Evolutionary conservation across 2,888 invertebrate species (phyloP), one percentile per base, ranked within the genome.

Genomic region (Unio delphinus): DNA sequence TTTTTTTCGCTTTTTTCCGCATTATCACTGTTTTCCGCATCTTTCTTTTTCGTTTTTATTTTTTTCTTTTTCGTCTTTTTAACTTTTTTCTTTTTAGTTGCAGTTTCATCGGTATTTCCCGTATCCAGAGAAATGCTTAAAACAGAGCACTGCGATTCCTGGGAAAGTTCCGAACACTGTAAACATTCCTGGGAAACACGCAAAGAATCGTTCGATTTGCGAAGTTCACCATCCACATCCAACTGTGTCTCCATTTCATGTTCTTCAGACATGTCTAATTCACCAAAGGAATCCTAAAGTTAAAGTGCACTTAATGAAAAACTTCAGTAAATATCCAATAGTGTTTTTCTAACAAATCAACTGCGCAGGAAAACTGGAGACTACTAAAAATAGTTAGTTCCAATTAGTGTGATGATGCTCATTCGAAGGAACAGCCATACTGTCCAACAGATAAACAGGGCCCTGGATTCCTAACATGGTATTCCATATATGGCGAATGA

Each of bases 401-500:
- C 59, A 59, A 26, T 64, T 77, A 59, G 79, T 65, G 79, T 80
- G 82, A 69, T 58, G 74, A 54, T 59, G 59, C 54, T 61, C 69
- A 70, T 34, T 60, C 57, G 64, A 60, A 63, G 68, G 74, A 76
- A 80, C 72, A 78, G 82, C 80, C 70, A 30, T 64, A 56, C 54
- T 65, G 69, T 68, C 66, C 73, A 61, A 63, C 63, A 72, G 63
- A 68, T 69, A 59, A 61, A 67, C 72, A 72, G 68, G 68, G 72
- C 74, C 15, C 45, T 4, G 78, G 81, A 86, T 86, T 86, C 86
- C 82, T 79, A 64, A 78, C 83, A 80, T 81, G 78, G 80, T 81
- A 80, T 84, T 83, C 86, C 86, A 86, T 81, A 82, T 86, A 79
- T 73, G 85, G 86, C 57, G 68, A 77, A 69, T 86, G 86, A 86